Percentiles rank a stretch among this genome's conserved stretches.
Evolutionary conservation across 2,888 invertebrate species (phyloP).

Genomic region (Aspidiotus destructor): DNA sequence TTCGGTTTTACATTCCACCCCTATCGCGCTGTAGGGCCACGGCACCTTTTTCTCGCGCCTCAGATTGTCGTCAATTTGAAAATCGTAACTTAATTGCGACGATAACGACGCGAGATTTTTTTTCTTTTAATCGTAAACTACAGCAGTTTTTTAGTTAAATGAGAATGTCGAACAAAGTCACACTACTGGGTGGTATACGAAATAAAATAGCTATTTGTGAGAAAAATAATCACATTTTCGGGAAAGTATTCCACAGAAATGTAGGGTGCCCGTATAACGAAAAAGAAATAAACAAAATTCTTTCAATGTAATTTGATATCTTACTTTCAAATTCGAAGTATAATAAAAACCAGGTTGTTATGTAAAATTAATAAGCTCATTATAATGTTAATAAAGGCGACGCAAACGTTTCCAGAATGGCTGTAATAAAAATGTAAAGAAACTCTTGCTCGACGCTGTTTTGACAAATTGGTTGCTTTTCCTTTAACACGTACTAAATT

Average conservation of each 20-base stretch:
- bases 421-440: slow-evolving; percentile 27
- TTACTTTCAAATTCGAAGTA: slow-evolving; percentile 11
- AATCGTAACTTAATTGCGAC: no score
- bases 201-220: slow-evolving; percentile 1
- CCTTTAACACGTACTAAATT: slow-evolving; percentile 32
- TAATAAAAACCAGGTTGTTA: slow-evolving; percentile 25
- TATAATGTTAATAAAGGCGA: slow-evolving; percentile 30
- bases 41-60: no score
- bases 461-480: slow-evolving; percentile 24
- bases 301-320: slow-evolving; percentile 24
- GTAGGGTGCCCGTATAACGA: not conserved
- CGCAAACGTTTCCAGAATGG: slow-evolving; percentile 1
- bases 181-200: slow-evolving; percentile 25
- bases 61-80: no score
- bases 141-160: no score
- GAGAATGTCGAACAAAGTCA: slow-evolving; percentile 15
- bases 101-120: no score
- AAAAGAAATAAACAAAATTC: slow-evolving; percentile 18
- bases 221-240: not conserved
- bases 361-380: slow-evolving; percentile 31
- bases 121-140: no score
- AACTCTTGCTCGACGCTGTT: slow-evolving; percentile 14
- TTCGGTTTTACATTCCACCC: no score
- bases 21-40: no score
- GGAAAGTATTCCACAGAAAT: not conserved